Evolutionary conservation across 2,113 vertebrate species (phyloP), one percentile per base, ranked within the genome.

Genomic region (Phalacrocorax pelagicus): DNA sequence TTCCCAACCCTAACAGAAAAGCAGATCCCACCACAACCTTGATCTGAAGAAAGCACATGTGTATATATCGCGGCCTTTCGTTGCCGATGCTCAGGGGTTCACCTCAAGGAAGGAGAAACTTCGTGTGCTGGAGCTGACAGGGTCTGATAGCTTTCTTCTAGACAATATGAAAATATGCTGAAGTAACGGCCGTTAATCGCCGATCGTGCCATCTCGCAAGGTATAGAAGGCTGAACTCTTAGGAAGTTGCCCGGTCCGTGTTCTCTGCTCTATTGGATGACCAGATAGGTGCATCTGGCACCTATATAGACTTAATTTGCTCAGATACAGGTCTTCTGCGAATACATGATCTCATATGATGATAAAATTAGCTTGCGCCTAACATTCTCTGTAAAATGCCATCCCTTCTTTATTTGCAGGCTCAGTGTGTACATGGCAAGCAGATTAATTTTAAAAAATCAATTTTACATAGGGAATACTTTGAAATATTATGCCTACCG

Each of bases 401-500:
- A 0, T 30, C 55, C 51, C 38, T 58, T 23, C 17, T 69, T 47
- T 23, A 0, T 62, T 26, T 66, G 52, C 75, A 79, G 81, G 21
- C 14, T 7, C 0, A 0, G 42, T 13, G 14, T 18, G 8, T 5
- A 22, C 0, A 1, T 1, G 51, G 66, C 20, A n/a, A 51, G 26
- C 5, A 62, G 67, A 65, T 44, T 59, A 4, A 42, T 49, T 46
- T 0, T 6, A 62, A 62, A 36, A n/a, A 44, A 51, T 5, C 4
- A 12, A 12, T 49, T 86, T 66, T 65, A 10, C 7, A 3, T 1
- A 44, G 29, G 24, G 30, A 74, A 32, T 59, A 44, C 59, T 63
- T 52, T 15, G 44, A 44, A 71, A 51, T 58, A 5, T 52, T 23
- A 4, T 29, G 36, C 46, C 73, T 27, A 0, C 26, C 6, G 1